phyloP scores from a whole-genome alignment of 2,113 vertebrate species.

The Corydoras maculifer region DNA sequence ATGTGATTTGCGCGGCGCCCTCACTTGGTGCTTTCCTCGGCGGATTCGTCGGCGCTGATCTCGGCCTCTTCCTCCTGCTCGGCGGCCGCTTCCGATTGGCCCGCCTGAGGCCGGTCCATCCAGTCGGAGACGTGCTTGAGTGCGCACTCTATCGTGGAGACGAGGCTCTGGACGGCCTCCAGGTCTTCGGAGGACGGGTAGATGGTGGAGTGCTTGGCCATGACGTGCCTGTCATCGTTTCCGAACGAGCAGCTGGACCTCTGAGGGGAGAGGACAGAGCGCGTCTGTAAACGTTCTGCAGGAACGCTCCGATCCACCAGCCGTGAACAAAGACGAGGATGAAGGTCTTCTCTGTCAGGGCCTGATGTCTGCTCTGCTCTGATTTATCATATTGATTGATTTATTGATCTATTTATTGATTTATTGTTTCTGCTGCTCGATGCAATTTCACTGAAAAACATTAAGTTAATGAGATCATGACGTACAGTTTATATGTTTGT shows the following conservation, averaged over 20 bases:
- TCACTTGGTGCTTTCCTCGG: conserved; percentile 76
- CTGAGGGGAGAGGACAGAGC: conserved; percentile 54
- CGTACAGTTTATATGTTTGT: too few species aligned
- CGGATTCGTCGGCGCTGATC: conserved; percentile 65
- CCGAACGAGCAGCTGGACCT: conserved; percentile 97
- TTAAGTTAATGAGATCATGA: too few species aligned
- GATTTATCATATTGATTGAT: too few species aligned
- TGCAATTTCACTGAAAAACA: too few species aligned
- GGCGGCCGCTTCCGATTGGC: conserved; percentile 25
- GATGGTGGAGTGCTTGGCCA: conserved; percentile 97
- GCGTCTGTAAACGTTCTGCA: neutral
- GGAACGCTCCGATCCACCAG: neutral
- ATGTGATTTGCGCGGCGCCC: conserved; percentile 16
- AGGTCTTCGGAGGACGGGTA: conserved; percentile 94
- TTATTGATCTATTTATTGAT: too few species aligned
- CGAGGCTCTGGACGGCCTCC: conserved; percentile 94
- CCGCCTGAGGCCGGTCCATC: conserved; percentile 79
- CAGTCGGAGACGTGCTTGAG: conserved; percentile 96
- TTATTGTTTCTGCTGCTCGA: too few species aligned
- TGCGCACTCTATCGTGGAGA: conserved; percentile 93
- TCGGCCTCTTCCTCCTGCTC: conserved; percentile 64
- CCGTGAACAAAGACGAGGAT: too few species aligned
- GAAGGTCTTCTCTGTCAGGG: too few species aligned
- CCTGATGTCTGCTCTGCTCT: too few species aligned
- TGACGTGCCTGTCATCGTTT: conserved; percentile 97